Evolutionary conservation across 2,797 vertebrate species (phyloP).

Genomic region (Diglossa cyanea): DNA sequence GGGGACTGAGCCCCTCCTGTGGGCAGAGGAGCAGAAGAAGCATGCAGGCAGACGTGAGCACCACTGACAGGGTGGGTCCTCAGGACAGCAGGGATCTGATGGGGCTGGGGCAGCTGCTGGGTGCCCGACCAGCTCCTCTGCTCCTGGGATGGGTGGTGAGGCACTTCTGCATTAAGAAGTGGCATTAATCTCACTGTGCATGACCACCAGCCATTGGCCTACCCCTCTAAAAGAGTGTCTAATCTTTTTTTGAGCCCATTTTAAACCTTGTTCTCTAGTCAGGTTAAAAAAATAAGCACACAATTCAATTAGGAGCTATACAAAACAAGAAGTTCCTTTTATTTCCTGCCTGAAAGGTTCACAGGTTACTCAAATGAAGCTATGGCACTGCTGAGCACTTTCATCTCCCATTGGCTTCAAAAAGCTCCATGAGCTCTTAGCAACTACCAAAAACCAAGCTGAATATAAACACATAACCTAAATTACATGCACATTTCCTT

Average conservation of each 20-base stretch:
- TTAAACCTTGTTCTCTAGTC: not conserved
- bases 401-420: not conserved
- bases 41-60: accelerated
- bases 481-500: not conserved
- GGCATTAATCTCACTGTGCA: not conserved
- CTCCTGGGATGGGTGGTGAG: not conserved
- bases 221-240: not conserved
- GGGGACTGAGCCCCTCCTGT: not conserved
- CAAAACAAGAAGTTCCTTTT: not conserved
- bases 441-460: not conserved
- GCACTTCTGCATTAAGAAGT: not conserved
- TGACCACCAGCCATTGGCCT: not conserved
- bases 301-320: not conserved
- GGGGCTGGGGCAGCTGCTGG: not conserved
- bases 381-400: not conserved
- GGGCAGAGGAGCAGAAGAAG: not conserved
- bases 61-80: not conserved
- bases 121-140: not conserved
- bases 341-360: not conserved
- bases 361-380: not conserved
- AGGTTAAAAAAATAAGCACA: not conserved
- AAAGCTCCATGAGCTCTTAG: not conserved
- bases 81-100: not conserved
- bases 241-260: not conserved
- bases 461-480: not conserved